A percentile compares a stretch with the other conserved stretches of the same genome.
phyloP scores from a whole-genome alignment of 1,140 invertebrate genomes.

The Drosophila ohnishii region DNA sequence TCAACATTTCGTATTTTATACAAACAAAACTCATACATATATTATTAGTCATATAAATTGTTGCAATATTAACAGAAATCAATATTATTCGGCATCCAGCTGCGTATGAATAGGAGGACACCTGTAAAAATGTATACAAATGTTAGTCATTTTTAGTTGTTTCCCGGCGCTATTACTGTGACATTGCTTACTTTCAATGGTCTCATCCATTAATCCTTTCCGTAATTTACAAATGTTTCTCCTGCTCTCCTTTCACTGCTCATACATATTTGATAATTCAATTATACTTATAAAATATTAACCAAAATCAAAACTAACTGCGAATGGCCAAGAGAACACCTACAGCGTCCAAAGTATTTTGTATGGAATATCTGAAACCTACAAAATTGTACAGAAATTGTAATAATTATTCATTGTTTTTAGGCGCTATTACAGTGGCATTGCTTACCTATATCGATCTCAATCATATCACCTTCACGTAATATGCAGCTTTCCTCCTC shows the following conservation, averaged over 20 bases:
- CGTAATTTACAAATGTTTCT: background rate
- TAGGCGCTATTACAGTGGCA: no score
- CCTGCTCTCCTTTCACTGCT: background rate
- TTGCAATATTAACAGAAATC: background rate
- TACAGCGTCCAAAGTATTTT: conserved; percentile 38
- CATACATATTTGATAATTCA: background rate
- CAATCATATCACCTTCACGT: conserved; percentile 59
- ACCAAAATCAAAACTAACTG: conserved; percentile 1
- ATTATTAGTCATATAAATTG: background rate
- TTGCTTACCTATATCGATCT: conserved; percentile 55
- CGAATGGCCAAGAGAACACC: conserved; percentile 50
- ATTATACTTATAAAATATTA: background rate
- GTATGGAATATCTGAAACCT: conserved; percentile 49
- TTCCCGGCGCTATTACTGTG: background rate
- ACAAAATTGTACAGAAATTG: conserved; percentile 1
- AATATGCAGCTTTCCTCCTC: conserved; percentile 14
- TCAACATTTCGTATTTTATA: background rate
- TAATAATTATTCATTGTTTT: background rate
- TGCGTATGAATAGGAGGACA: background rate
- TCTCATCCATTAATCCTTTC: background rate
- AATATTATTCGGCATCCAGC: background rate
- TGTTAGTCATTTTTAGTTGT: background rate
- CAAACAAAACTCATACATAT: background rate
- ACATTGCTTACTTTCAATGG: background rate
- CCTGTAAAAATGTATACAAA: background rate